These are phyloP conservation scores for Mythimna ferrago DNA, from an alignment of 2,888 invertebrate genomes.

Conservation along the genomic window DNA sequence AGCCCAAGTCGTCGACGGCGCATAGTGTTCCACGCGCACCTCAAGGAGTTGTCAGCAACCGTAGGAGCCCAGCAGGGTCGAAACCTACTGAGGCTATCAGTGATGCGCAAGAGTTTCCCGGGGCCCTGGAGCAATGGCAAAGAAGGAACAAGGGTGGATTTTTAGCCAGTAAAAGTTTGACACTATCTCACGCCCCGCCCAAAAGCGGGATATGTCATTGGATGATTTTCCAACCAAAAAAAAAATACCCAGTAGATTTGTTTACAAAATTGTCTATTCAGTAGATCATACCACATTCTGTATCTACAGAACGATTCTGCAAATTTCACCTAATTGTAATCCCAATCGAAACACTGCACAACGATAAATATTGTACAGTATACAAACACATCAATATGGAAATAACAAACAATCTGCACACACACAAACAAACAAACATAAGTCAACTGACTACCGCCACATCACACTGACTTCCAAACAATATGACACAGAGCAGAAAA, in stretches of 20 bases:
- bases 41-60: too few species aligned
- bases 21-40: too few species aligned
- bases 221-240: too few species aligned
- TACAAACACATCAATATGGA: constrained; percentile 52
- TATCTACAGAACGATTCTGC: neutral
- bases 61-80: too few species aligned
- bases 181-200: too few species aligned
- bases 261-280: neutral
- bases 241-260: neutral
- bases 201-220: too few species aligned
- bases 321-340: constrained; percentile 25
- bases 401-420: constrained; percentile 45
- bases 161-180: too few species aligned
- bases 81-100: too few species aligned
- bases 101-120: too few species aligned
- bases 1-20: too few species aligned
- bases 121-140: too few species aligned
- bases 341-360: constrained; percentile 15
- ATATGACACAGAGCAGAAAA: constrained; percentile 1
- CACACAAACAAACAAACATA: constrained; percentile 26
- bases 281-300: neutral
- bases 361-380: constrained; percentile 33
- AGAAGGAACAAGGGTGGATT: too few species aligned
- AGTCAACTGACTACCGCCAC: constrained; percentile 38
- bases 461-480: constrained; percentile 56